Conservation (phyloP, 2,888 invertebrate species). For the Nephrocerus scutellatus region DNA sequence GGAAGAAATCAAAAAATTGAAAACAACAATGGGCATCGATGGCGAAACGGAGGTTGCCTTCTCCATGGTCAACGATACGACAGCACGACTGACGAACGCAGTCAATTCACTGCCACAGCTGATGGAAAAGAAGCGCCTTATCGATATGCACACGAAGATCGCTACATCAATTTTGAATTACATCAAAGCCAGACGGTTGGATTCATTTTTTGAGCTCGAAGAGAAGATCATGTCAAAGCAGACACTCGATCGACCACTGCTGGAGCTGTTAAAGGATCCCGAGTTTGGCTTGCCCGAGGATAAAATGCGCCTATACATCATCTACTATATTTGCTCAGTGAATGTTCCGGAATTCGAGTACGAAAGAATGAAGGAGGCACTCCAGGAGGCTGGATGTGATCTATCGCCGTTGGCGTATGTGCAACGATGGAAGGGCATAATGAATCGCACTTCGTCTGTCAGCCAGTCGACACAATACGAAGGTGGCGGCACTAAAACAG, state of each 20-base stretch:
- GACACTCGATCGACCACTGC: slow-evolving; percentile 71
- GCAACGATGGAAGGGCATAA: slow-evolving; percentile 71
- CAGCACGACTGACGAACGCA: slow-evolving; percentile 86
- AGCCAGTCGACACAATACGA: slow-evolving; percentile 75
- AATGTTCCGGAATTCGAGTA: slow-evolving; percentile 75
- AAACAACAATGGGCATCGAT: slow-evolving; percentile 89
- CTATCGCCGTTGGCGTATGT: slow-evolving; percentile 79
- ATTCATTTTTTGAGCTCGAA: slow-evolving; percentile 95
- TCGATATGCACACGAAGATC: slow-evolving; percentile 98
- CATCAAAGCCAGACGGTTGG: slow-evolving; percentile 83
- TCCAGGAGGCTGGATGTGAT: slow-evolving; percentile 78
- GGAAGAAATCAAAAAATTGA: slow-evolving; percentile 92
- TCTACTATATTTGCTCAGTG: slow-evolving; percentile 80
- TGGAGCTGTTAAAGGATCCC: slow-evolving; percentile 80
- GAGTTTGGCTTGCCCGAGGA: slow-evolving; percentile 85
- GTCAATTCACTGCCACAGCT: slow-evolving; percentile 94
- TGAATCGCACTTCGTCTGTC: slow-evolving; percentile 38
- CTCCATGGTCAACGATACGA: slow-evolving; percentile 85
- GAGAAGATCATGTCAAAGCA: slow-evolving; percentile 94
- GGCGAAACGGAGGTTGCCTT: slow-evolving; percentile 80
- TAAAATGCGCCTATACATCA: slow-evolving; percentile 87
- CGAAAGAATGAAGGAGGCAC: slow-evolving; percentile 72
- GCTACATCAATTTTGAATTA: slow-evolving; percentile 85
- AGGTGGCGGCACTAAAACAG: slow-evolving; percentile 90
- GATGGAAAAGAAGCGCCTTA: slow-evolving; percentile 91